Base-by-base conservation (phyloP, 2,797 vertebrate species). In the Hippoglossus hippoglossus region DNA sequence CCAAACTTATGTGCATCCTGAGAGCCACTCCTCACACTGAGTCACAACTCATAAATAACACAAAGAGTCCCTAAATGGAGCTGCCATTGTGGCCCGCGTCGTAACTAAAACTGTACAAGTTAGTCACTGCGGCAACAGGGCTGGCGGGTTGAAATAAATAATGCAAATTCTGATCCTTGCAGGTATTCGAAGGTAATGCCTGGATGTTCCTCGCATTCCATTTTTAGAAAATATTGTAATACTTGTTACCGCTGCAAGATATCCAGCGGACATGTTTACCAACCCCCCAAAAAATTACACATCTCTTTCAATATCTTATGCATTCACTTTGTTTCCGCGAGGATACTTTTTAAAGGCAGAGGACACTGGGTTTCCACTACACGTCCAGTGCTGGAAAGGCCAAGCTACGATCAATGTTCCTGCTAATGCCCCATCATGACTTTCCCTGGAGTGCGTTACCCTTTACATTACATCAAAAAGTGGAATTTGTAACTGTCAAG, bases 21-120 rank as follows among this genome's bases (percentile, higher is more conserved):
- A 82, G 57, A 77, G 59, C 34, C 41, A 53, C 47, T 79, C 25
- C 18, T 77, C 52, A 69, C 25, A 31, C 54, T 52, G 24, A 78
- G 76, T 73, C 60, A 51, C 53, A 63, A 54, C 66, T 71, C 66
- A 53, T 58, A 70, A 78, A 81, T 60, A 73, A 50, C 24, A 64
- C 44, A 65, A 64, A 64, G 18, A 57, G 50, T 16, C 41, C 34
- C 11, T 21, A 11, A 31, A 67, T 19, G 47, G 50, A 62, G 63
- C 26, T 63, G 63, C 71, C 51, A 55, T 25, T 60, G 57, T 16
- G 11, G 25, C 53, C 58, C 68, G 19, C 1, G 76, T 34, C 64
- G 51, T 63, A 54, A 68, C 58, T 50, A 64, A 47, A 75, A 73
- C 22, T 22, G 44, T 22, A n/a, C 9, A 21, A 50, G 51, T 50